A percentile compares a stretch with the other conserved stretches of the same genome.
Evolutionary conservation across 2,888 invertebrate species (phyloP).

Genomic region (Leptothorax acervorum): DNA sequence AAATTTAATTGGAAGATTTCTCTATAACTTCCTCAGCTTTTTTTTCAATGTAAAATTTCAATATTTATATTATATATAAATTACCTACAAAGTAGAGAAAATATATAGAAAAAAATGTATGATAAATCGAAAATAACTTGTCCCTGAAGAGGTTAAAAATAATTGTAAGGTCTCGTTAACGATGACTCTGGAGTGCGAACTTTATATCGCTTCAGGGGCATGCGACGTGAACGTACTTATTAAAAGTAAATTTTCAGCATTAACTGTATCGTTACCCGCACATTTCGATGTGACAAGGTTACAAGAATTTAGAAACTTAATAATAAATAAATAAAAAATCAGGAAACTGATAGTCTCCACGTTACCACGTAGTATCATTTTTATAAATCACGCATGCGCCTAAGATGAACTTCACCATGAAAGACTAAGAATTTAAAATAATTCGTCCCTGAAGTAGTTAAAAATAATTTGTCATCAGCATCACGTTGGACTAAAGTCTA

Average conservation of each 20-base stretch:
- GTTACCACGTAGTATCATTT: neutral
- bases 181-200: constrained; percentile 36
- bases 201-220: constrained; percentile 35
- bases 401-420: constrained; percentile 4
- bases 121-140: constrained; percentile 48
- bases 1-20: neutral
- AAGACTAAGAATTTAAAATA: constrained; percentile 23
- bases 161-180: constrained; percentile 40
- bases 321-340: neutral
- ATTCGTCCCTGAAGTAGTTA: constrained; percentile 28
- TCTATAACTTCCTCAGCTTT: neutral
- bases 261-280: neutral
- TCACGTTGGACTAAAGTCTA: neutral
- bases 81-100: neutral
- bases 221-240: constrained; percentile 18
- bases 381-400: constrained; percentile 23
- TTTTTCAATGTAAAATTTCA: neutral
- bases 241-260: neutral
- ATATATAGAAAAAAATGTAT: constrained; percentile 26
- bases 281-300: neutral
- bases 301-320: constrained; percentile 8
- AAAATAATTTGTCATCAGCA: constrained; percentile 35
- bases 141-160: constrained; percentile 53
- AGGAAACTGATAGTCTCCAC: neutral
- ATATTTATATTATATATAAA: neutral